phyloP scores from a whole-genome alignment of 2,888 invertebrate genomes.

The Lycaena phlaeas region DNA sequence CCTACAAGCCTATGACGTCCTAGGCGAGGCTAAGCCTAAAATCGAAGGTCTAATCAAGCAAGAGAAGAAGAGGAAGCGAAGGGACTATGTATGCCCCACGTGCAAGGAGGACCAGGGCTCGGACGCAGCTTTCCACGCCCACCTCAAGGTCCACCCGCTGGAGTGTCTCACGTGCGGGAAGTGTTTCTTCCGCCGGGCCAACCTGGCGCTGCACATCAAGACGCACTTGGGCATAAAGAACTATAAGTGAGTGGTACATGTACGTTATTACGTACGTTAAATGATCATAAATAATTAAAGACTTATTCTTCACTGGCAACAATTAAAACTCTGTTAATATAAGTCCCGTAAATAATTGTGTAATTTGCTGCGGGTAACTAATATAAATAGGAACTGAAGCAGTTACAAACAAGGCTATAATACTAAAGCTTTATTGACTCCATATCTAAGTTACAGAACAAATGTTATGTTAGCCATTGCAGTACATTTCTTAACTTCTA shows the following conservation, averaged over 20 bases:
- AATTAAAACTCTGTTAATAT: too few species aligned
- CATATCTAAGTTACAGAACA: too few species aligned
- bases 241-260: slow-evolving; percentile 55
- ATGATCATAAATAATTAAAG: slow-evolving; percentile 6
- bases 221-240: slow-evolving; percentile 86
- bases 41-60: slow-evolving; percentile 62
- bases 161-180: slow-evolving; percentile 89
- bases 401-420: too few species aligned
- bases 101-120: slow-evolving; percentile 77
- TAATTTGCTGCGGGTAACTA: too few species aligned
- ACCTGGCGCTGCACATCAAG: slow-evolving; percentile 83
- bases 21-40: slow-evolving; percentile 55
- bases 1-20: slow-evolving; percentile 42
- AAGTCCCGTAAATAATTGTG: too few species aligned
- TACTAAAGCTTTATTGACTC: too few species aligned
- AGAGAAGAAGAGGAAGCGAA: slow-evolving; percentile 39
- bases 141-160: slow-evolving; percentile 84
- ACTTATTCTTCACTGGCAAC: too few species aligned
- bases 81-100: slow-evolving; percentile 51
- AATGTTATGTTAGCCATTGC: too few species aligned
- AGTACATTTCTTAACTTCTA: too few species aligned
- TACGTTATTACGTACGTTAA: too few species aligned
- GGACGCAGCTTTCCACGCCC: slow-evolving; percentile 79
- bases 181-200: slow-evolving; percentile 81
- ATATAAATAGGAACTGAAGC: too few species aligned